These are phyloP conservation scores for Bergia puertoricense DNA, from an alignment of 92 coral and sea anemone genomes.

Conservation along the genomic window DNA sequence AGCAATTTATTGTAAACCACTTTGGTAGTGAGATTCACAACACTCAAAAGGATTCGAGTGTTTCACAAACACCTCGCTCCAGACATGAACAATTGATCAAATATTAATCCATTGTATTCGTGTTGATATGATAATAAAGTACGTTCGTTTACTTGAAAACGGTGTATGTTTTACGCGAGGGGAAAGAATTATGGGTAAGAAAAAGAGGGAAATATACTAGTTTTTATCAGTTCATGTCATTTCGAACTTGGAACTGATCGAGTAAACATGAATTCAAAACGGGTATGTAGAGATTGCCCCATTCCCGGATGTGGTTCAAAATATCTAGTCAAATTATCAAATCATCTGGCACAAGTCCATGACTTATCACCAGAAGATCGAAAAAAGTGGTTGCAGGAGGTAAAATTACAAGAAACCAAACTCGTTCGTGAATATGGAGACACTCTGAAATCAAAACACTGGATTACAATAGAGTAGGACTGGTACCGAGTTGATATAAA, in stretches of 20 bases:
- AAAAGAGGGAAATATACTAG: neutral
- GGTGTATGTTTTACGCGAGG: neutral
- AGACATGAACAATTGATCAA: neutral
- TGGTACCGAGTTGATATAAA: constrained; percentile 21
- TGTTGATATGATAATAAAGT: constrained; percentile 13
- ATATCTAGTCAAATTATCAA: constrained; percentile 49
- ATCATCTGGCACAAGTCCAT: constrained; percentile 48
- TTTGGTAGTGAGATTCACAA: neutral
- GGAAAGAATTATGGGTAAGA: neutral
- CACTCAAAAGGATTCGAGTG: neutral
- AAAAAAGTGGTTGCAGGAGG: constrained; percentile 19
- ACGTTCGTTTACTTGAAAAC: constrained; percentile 3
- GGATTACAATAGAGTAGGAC: neutral
- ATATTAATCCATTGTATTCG: constrained; percentile 14
- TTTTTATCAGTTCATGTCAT: neutral
- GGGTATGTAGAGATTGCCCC: constrained; percentile 34
- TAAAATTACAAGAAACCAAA: constrained; percentile 36
- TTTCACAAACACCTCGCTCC: constrained; percentile 9
- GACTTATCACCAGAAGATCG: constrained; percentile 14
- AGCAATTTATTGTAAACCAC: neutral
- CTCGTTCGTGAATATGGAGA: constrained; percentile 4
- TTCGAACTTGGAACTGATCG: neutral
- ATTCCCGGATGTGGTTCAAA: constrained; percentile 47
- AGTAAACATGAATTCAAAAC: neutral
- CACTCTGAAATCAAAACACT: neutral